These are phyloP conservation scores for Acrobasis consociella DNA, from an alignment of 2,888 invertebrate genomes.

Conservation along the genomic window DNA sequence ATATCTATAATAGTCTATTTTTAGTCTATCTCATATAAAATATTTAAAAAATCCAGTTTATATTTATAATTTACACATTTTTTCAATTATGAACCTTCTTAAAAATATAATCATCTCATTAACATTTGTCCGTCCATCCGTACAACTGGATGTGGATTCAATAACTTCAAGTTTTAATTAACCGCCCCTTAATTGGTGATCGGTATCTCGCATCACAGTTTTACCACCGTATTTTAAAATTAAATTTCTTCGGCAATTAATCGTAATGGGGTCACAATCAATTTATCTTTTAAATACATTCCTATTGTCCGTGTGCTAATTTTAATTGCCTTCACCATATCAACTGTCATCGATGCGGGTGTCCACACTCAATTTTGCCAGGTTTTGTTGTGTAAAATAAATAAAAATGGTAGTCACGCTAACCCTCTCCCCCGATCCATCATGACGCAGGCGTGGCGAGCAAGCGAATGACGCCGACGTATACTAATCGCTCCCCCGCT, in stretches of 20 bases:
- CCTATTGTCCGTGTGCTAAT: constrained; percentile 11
- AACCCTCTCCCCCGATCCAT: constrained; percentile 45
- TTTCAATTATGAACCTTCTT: too few relatives aligned
- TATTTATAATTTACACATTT: too few relatives aligned
- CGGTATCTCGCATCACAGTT: constrained; percentile 36
- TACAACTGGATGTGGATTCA: constrained; percentile 32
- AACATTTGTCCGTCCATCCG: constrained; percentile 11
- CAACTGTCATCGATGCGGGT: constrained; percentile 27
- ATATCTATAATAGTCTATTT: too few relatives aligned
- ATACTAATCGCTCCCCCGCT: constrained; percentile 65
- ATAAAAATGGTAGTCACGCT: constrained; percentile 34
- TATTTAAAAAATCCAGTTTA: too few relatives aligned
- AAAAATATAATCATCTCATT: not conserved
- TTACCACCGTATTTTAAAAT: constrained; percentile 29
- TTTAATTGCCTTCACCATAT: constrained; percentile 10
- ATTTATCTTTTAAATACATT: constrained; percentile 15
- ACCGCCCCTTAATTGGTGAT: constrained; percentile 51
- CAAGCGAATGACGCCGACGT: constrained; percentile 45
- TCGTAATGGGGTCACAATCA: constrained; percentile 16
- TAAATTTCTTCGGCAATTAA: constrained; percentile 22
- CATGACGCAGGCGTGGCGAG: constrained; percentile 60
- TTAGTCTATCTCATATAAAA: too few relatives aligned
- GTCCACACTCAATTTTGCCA: constrained; percentile 45
- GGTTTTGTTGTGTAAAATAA: constrained; percentile 23
- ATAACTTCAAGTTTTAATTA: constrained; percentile 52